Conservation (phyloP, 2,113 vertebrate species). For the Gallinago media region DNA sequence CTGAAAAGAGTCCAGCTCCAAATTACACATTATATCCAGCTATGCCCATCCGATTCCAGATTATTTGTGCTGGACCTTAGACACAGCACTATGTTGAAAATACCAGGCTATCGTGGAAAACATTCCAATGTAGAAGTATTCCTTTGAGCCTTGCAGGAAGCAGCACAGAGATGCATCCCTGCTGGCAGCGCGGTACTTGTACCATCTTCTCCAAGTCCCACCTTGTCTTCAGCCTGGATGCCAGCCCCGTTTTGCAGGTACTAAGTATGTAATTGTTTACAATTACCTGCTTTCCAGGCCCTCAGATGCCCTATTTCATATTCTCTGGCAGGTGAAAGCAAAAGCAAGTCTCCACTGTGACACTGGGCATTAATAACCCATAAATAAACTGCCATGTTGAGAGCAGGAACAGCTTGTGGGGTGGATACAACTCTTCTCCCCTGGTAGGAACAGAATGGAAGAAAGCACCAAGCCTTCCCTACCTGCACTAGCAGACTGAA, state of each 20-base stretch:
- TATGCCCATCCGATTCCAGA: neutral
- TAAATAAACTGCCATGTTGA: neutral
- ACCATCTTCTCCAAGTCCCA: neutral
- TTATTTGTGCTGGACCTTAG: neutral
- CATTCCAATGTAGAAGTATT: neutral
- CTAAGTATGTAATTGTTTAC: neutral
- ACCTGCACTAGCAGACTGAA: no score
- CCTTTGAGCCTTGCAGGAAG: neutral
- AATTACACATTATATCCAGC: neutral
- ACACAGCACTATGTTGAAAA: neutral
- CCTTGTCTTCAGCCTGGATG: neutral
- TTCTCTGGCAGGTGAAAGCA: neutral
- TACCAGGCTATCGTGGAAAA: neutral
- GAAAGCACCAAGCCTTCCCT: neutral
- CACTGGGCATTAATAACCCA: neutral
- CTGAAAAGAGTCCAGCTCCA: no score
- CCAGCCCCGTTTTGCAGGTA: neutral
- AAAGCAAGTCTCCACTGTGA: accelerated
- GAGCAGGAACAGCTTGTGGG: neutral
- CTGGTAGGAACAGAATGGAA: neutral
- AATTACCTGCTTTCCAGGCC: neutral
- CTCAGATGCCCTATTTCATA: neutral
- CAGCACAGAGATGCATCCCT: neutral
- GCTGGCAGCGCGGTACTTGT: accelerated
- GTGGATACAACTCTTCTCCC: neutral